phyloP scores from a whole-genome alignment of 2,113 vertebrate genomes.

The Lepus europaeus region DNA sequence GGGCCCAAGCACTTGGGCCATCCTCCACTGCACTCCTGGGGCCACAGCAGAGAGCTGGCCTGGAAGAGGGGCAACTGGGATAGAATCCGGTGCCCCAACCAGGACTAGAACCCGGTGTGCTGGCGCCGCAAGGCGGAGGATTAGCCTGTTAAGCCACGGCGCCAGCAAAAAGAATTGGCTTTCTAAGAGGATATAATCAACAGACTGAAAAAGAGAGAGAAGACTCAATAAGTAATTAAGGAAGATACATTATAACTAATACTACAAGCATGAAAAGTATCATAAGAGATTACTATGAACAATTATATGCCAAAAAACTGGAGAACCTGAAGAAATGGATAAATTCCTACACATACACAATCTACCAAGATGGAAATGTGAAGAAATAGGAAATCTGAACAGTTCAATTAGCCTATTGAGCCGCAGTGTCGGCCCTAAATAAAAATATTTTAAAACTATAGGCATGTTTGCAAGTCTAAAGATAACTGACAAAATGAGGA shows the following conservation, averaged over 20 bases:
- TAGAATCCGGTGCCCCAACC: too few relatives aligned
- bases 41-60: too few relatives aligned
- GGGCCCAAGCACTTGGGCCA: too few relatives aligned
- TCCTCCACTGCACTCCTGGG: too few relatives aligned
- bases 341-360: not conserved
- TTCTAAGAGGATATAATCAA: too few relatives aligned
- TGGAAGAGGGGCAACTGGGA: too few relatives aligned
- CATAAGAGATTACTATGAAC: not conserved
- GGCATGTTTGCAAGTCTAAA: not conserved
- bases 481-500: not conserved
- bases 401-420: not conserved
- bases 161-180: not conserved
- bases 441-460: not conserved
- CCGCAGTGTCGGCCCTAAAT: too few relatives aligned
- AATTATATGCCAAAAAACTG: not conserved
- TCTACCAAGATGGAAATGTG: not conserved
- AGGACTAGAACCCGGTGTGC: too few relatives aligned
- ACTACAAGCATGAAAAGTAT: not conserved
- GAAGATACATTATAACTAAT: not conserved
- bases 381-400: not conserved
- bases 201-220: too few relatives aligned
- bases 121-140: too few relatives aligned
- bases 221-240: not conserved
- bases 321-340: not conserved
- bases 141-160: too few relatives aligned